A percentile compares a stretch with the other conserved stretches of the same genome.
Evolutionary conservation across 2,113 vertebrate genomes (phyloP).

Genomic region (Pelmatolapia mariae): DNA sequence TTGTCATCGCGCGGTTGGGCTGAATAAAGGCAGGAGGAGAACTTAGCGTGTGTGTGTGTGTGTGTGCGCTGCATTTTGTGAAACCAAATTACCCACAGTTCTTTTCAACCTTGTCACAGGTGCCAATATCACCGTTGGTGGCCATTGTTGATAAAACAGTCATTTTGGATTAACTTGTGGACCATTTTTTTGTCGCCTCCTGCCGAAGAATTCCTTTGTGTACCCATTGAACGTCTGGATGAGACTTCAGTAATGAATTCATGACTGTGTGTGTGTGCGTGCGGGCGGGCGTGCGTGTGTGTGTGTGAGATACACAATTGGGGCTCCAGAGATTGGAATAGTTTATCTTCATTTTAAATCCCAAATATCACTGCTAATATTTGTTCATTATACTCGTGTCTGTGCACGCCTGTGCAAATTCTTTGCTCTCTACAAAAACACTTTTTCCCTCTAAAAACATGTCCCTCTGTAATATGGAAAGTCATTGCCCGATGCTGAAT

Average conservation of each 20-base stretch:
- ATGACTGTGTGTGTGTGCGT: not conserved
- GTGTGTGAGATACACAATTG: not conserved
- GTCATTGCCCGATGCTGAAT: slow-evolving; percentile 49
- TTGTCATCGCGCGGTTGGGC: not conserved
- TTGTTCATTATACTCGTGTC: slow-evolving; percentile 41
- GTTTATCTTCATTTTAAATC: slow-evolving; percentile 48
- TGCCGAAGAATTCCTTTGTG: not conserved
- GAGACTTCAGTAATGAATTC: not conserved
- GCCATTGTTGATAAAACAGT: slow-evolving; percentile 1
- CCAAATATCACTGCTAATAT: slow-evolving; percentile 45
- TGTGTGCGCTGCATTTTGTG: not conserved
- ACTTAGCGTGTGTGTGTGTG: not conserved
- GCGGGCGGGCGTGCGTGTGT: not conserved
- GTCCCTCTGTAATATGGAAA: slow-evolving; percentile 43
- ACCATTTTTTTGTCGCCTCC: not conserved
- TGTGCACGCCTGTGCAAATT: slow-evolving; percentile 11
- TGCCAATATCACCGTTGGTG: not conserved
- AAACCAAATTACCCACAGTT: not conserved
- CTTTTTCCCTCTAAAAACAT: slow-evolving; percentile 15
- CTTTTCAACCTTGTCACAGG: not conserved
- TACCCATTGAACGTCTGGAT: not conserved
- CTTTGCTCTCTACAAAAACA: slow-evolving; percentile 31
- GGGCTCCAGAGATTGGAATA: slow-evolving; percentile 25
- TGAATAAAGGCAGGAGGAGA: not conserved
- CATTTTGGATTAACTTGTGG: slow-evolving; percentile 8